Base-by-base conservation (phyloP, 2,113 vertebrate species). In the Dipodomys merriami region DNA sequence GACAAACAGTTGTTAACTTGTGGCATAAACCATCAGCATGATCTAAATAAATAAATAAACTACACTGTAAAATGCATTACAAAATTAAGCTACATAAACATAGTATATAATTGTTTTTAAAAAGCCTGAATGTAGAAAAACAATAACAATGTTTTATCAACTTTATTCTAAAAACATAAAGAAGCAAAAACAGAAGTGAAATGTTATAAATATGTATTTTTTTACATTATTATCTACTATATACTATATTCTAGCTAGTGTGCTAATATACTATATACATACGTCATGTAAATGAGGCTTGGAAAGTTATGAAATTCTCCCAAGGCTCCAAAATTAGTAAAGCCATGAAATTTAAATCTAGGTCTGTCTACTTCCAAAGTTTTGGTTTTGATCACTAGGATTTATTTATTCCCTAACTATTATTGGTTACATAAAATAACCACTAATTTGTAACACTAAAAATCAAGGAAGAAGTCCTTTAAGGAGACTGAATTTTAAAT, bases 1-100 rank as follows among this genome's bases (percentile, higher is more conserved):
- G 99, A 97, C 99, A 99, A 86, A 99, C 99, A 15, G 98, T 98
- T 95, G 99, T 99, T 98, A 99, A 98, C 94, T 98, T 98, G 98
- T 99, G 99, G 97, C 99, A 99, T 62, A 99, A 98, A 73, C 99
- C 99, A 95, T 99, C 99, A 0, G 99, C 99, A 93, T 99, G 99
- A 96, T 99, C 99, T 99, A 97, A 64, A 84, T 91, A 97, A 97
- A 77, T 77, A 44, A 91, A 95, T 88, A 96, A 94, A 62, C 2
- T 71, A 96, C 1, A 82, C 3, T 95, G 90, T 88, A 83, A 67
- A 23, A 19, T 78, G 72, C 81, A n/a, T 93, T 85, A 88, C 8
- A 82, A 95, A 93, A 80, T 80, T 76, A 91, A 57, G 73, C 19
- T n/a, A 73, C 11, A 92, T 16, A 29, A 12, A 83, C 18, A 39